Percentiles rank a stretch among this genome's conserved stretches.
Evolutionary conservation across 2,113 vertebrate genomes (phyloP).

Genomic region (Regulus satrapa): DNA sequence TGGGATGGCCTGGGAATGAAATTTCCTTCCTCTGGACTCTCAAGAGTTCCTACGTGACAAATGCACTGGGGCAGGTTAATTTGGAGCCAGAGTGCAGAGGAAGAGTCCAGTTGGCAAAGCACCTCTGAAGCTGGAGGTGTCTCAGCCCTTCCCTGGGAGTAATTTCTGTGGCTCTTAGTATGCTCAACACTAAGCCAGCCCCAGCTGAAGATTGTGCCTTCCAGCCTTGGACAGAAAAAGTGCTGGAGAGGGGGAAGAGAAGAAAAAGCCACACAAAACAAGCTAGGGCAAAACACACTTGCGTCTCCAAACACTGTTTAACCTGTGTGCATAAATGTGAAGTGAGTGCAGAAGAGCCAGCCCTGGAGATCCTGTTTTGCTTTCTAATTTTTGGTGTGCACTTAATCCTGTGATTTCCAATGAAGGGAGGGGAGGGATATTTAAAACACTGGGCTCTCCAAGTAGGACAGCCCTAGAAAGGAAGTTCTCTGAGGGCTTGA

Average conservation of each 20-base stretch:
- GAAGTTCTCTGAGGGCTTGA: slow-evolving; percentile 11
- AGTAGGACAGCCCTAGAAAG: slow-evolving; percentile 38
- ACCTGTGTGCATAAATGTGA: slow-evolving; percentile 10
- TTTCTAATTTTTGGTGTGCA: slow-evolving; percentile 53
- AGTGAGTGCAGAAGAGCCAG: slow-evolving; percentile 24
- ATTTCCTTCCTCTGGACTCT: background rate
- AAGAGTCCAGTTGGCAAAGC: background rate
- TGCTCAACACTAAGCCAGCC: background rate
- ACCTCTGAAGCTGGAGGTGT: background rate
- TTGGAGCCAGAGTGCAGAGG: background rate
- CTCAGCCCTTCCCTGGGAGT: background rate
- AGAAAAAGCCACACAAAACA: slow-evolving; percentile 20
- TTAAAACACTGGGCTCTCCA: slow-evolving; percentile 24
- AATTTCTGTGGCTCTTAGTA: background rate
- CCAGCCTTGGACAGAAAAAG: background rate
- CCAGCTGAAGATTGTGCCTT: background rate
- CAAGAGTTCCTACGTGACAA: background rate
- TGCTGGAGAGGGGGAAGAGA: background rate
- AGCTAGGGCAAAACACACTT: background rate
- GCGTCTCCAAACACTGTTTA: slow-evolving; percentile 10
- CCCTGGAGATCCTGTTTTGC: slow-evolving; percentile 32
- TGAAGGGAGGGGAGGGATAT: slow-evolving; percentile 28
- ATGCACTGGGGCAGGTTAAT: background rate
- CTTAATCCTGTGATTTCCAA: slow-evolving; percentile 26
- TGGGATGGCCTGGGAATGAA: slow-evolving; percentile 38